These are phyloP conservation scores for Pyrgus malvae DNA, from an alignment of 2,888 invertebrate species.

Conservation along the genomic window DNA sequence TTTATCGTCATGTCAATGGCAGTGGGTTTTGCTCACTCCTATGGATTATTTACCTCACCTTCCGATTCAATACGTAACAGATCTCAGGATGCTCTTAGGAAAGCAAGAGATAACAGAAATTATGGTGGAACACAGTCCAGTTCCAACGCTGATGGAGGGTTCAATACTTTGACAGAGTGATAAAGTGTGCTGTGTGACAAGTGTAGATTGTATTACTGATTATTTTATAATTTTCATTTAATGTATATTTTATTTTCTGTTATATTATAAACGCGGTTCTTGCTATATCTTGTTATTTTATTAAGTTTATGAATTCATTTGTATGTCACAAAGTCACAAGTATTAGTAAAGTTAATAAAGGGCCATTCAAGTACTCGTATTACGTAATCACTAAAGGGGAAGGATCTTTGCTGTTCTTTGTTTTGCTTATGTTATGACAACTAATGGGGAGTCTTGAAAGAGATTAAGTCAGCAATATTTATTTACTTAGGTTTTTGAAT, in stretches of 20 bases:
- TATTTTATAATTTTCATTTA: conserved; percentile 2
- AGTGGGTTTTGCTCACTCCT: conserved; percentile 58
- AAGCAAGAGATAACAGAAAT: conserved; percentile 42
- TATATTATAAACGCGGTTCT: not conserved
- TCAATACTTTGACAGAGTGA: conserved; percentile 23
- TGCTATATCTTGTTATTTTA: no score
- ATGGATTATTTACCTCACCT: conserved; percentile 47
- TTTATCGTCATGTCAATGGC: conserved; percentile 54
- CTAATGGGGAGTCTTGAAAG: no score
- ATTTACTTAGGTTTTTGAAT: no score
- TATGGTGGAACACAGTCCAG: conserved; percentile 39
- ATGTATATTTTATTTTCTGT: conserved; percentile 7
- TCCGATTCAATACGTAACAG: conserved; percentile 20
- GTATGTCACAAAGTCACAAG: not conserved
- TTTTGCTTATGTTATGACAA: no score
- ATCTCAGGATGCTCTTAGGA: conserved; percentile 24
- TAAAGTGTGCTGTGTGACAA: conserved; percentile 9
- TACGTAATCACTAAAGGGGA: no score
- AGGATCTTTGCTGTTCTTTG: no score
- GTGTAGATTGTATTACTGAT: conserved; percentile 9
- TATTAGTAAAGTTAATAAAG: no score
- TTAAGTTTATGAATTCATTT: no score
- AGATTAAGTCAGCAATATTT: no score
- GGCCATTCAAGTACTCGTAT: no score
- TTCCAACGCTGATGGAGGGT: not conserved